These are phyloP conservation scores for Trematomus bernacchii DNA, from an alignment of 2,797 vertebrate genomes.

Conservation along the genomic window DNA sequence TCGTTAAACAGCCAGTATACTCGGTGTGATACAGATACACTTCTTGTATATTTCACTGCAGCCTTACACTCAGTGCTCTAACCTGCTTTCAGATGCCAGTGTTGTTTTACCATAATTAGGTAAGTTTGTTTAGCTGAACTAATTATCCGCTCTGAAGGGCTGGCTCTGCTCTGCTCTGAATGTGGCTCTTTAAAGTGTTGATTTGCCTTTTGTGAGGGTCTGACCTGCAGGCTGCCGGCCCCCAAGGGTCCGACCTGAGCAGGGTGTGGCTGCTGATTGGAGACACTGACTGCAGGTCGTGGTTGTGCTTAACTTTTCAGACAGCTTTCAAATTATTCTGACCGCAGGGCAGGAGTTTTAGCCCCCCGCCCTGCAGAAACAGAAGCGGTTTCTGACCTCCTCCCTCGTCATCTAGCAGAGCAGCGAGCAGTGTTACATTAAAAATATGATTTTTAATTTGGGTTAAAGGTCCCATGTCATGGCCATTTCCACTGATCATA, in stretches of 20 bases:
- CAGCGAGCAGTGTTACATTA: too few species aligned
- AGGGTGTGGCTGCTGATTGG: slow-evolving; percentile 80
- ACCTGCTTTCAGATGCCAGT: slow-evolving; percentile 63
- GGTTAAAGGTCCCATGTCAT: too few species aligned
- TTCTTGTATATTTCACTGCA: not conserved
- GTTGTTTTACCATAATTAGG: slow-evolving; percentile 80
- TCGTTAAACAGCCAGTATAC: too few species aligned
- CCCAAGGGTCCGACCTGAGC: slow-evolving; percentile 35
- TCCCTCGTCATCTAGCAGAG: too few species aligned
- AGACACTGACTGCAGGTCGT: slow-evolving; percentile 73
- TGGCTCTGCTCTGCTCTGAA: slow-evolving; percentile 32
- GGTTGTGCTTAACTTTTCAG: slow-evolving; percentile 70
- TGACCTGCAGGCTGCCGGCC: slow-evolving; percentile 60
- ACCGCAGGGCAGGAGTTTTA: slow-evolving; percentile 60
- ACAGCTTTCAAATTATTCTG: slow-evolving; percentile 67
- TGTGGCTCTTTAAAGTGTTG: slow-evolving; percentile 72
- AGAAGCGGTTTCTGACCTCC: slow-evolving; percentile 37
- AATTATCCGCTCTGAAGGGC: slow-evolving; percentile 69
- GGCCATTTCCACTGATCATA: too few species aligned
- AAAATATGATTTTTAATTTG: too few species aligned
- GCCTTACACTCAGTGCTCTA: slow-evolving; percentile 56
- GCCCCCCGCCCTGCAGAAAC: slow-evolving; percentile 34
- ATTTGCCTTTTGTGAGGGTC: slow-evolving; percentile 68
- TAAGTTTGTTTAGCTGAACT: slow-evolving; percentile 80
- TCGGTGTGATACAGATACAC: too few species aligned